phyloP scores from a whole-genome alignment of 2,888 invertebrate genomes.

The Fragum sueziense region DNA sequence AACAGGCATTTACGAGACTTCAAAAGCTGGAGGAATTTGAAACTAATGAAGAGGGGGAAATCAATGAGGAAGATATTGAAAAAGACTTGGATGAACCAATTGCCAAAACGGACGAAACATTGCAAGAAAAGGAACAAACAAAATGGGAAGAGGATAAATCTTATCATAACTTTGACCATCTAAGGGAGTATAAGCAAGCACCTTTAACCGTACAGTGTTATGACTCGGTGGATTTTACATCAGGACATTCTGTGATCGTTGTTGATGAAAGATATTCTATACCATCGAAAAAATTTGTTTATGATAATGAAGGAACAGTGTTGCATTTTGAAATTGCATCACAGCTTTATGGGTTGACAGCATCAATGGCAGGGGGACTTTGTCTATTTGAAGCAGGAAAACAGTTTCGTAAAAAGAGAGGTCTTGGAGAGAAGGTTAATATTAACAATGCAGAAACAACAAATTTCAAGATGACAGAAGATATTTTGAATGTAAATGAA shows the following conservation, averaged over 20 bases:
- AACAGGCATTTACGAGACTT: not conserved
- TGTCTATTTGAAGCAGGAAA: not conserved
- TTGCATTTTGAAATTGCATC: constrained; percentile 4
- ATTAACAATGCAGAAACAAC: no score
- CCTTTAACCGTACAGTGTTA: constrained; percentile 63
- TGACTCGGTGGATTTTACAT: constrained; percentile 56
- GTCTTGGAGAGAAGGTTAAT: no score
- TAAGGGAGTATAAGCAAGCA: constrained; percentile 53
- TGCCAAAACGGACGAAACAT: not conserved
- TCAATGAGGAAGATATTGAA: not conserved
- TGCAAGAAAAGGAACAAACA: not conserved
- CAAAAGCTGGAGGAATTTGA: not conserved
- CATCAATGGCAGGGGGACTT: not conserved
- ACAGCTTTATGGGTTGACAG: not conserved
- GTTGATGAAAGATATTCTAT: constrained; percentile 92
- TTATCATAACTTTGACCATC: constrained; percentile 5
- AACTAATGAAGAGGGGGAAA: not conserved
- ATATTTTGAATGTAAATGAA: no score
- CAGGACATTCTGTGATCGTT: constrained; percentile 85
- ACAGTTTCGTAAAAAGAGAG: not conserved
- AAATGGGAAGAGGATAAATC: constrained; percentile 84
- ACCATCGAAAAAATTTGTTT: constrained; percentile 83
- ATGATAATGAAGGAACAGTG: constrained; percentile 84
- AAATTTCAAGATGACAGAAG: no score
- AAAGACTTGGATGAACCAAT: not conserved